phyloP scores from a whole-genome alignment of 1,140 invertebrate genomes.

The Thalassaphorura encarpata region DNA sequence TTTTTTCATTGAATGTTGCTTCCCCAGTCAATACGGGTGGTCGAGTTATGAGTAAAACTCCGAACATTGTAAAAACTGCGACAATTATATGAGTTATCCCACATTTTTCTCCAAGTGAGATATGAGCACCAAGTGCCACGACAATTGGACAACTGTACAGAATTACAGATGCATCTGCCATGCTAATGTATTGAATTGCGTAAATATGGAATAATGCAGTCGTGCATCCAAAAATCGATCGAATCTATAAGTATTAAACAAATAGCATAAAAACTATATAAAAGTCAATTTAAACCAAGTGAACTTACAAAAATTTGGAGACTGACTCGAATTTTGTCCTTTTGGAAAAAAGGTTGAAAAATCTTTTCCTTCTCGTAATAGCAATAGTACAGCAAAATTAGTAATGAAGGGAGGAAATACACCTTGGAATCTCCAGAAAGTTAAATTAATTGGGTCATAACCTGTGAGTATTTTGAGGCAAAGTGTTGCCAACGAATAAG shows the following conservation, averaged over 20 bases:
- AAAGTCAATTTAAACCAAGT: background rate
- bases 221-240: background rate
- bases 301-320: background rate
- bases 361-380: too few species aligned
- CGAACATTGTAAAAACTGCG: background rate
- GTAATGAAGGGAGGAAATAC: too few species aligned
- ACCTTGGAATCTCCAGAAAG: constrained; percentile 11
- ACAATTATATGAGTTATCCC: too few species aligned
- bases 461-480: background rate
- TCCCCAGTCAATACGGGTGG: background rate
- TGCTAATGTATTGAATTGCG: background rate
- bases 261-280: background rate
- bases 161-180: background rate
- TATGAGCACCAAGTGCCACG: background rate
- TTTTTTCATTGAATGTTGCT: background rate
- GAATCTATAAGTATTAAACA: background rate
- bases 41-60: background rate
- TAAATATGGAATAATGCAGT: background rate
- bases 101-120: background rate
- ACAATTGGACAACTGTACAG: too few species aligned
- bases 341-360: too few species aligned
- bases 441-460: background rate
- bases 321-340: background rate
- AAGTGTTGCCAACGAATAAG: background rate
- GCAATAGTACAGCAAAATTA: too few species aligned